phyloP scores from a whole-genome alignment of 2,888 invertebrate species.

The Alviniconcha strummeri region DNA sequence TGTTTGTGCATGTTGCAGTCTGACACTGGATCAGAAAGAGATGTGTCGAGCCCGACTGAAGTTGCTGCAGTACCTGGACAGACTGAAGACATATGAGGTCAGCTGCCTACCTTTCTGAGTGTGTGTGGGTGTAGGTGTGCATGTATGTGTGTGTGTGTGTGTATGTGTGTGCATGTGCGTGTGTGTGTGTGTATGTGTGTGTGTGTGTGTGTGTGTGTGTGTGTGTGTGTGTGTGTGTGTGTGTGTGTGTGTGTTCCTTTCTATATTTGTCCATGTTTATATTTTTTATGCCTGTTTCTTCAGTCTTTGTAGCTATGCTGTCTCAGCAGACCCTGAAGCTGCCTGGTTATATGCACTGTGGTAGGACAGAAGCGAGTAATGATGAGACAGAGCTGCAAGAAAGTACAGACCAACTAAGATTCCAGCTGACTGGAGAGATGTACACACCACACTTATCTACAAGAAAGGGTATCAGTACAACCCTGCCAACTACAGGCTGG shows the following conservation, averaged over 20 bases:
- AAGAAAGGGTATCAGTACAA: too few species aligned
- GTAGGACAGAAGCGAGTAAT: too few species aligned
- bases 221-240: slow-evolving; percentile 1
- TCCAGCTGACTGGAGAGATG: too few species aligned
- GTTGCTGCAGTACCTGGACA: slow-evolving; percentile 82
- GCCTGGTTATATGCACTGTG: too few species aligned
- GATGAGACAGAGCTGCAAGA: too few species aligned
- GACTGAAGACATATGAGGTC: slow-evolving; percentile 82
- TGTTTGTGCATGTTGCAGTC: slow-evolving; percentile 53
- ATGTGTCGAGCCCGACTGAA: slow-evolving; percentile 81
- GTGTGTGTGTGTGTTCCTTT: background rate
- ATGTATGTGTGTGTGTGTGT: background rate
- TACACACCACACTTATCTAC: too few species aligned
- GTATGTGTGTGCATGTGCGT: background rate
- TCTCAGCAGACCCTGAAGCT: too few species aligned
- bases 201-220: background rate
- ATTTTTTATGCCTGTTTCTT: too few species aligned
- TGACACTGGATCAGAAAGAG: slow-evolving; percentile 82
- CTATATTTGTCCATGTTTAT: background rate
- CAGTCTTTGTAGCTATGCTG: too few species aligned
- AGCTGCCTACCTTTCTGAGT: background rate
- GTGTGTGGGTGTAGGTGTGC: background rate
- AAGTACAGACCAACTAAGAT: too few species aligned
- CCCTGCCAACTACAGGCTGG: too few species aligned
- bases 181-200: background rate